Evolutionary conservation across 2,888 invertebrate species (phyloP), one percentile per base, ranked within the genome.

Genomic region (Aelia acuminata): DNA sequence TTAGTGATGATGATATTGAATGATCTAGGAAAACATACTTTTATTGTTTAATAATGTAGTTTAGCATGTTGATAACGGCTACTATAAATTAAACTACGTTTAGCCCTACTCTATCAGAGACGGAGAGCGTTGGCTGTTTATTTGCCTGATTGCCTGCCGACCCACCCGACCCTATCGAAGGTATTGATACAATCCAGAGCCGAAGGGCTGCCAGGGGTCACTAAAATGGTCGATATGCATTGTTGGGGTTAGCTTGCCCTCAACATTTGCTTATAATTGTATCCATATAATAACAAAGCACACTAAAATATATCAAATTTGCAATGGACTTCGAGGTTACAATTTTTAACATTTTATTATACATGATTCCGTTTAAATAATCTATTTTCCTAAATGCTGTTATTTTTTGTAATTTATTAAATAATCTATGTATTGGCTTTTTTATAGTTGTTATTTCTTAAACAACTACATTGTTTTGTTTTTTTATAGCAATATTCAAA

Each of bases 101-200:
- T 15, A 70, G 15, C 18, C 1, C 31, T 18, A 70, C 7, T 5
- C 31, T 18, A 70, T 2, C 63, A 35, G 63, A 70, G 35, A 70
- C 7, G 1, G 18, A 18, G 35, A 70, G 5, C 18, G 18, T 20
- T 70, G 18, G 31, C 63, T 70, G 63, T 70, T 70, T 70, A 70
- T 70, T 70, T 70, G 63, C 35, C 2, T 70, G 63, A 70, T 70
- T 70, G 63, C 31, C 35, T 31, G 20, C 63, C 63, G 20, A 70
- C 63, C 63, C 63, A 35, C 31, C 63, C 63, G 20, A 70, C 63
- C 63, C 63, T 70, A 70, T 70, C 63, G 63, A 70, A 70, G 63
- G 63, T 70, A 70, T 70, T 70, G 63, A 70, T 70, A 70, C 63
- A 70, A 70, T 70, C 35, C 63, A 70, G 63, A 7, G 7, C 63